Evolutionary conservation across 2,888 invertebrate genomes (phyloP), one percentile per base, ranked within the genome.

Genomic region (Apamea epomidion): DNA sequence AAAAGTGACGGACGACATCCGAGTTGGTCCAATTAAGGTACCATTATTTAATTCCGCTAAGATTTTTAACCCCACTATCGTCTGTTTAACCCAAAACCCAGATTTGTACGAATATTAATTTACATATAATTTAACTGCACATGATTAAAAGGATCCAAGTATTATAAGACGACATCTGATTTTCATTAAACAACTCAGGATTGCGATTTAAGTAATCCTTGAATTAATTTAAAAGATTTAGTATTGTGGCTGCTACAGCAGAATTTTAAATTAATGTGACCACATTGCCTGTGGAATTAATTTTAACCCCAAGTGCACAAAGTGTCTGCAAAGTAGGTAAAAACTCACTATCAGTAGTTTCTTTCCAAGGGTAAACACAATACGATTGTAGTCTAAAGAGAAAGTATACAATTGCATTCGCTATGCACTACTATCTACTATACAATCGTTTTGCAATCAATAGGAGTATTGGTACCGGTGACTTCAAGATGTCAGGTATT

Each of bases 161-260:
- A 80, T 87, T 74, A 82, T 74, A 72, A 81, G 73, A 71, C 58
- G 69, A 72, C 84, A 86, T 84, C 84, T 71, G 86, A 87, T 60
- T 86, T 76, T 81, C 84, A 86, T 87, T 87, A 80, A 82, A 48
- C 69, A 68, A 74, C 21, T 80, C 78, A 65, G 60, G 37, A 67
- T 76, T 76, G 65, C 21, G 62, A 62, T 45, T 82, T 69, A 58
- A 54, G 69, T 78, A 65, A 77, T 70, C 72, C 67, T 82, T 69
- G 25, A 83, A 78, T 79, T 80, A 64, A 81, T 83, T 85, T 78
- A 70, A 76, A 65, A 72, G 85, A 74, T 80, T 78, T 42, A 76
- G 29, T 37, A 64, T 74, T 81, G 73, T 37, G 73, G 62, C 29
- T 62, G 67, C 12, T 45, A 21, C n/a, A 65, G 74, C 45, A 16